Conservation (phyloP, 2,888 invertebrate species). For the Clivina fossor region DNA sequence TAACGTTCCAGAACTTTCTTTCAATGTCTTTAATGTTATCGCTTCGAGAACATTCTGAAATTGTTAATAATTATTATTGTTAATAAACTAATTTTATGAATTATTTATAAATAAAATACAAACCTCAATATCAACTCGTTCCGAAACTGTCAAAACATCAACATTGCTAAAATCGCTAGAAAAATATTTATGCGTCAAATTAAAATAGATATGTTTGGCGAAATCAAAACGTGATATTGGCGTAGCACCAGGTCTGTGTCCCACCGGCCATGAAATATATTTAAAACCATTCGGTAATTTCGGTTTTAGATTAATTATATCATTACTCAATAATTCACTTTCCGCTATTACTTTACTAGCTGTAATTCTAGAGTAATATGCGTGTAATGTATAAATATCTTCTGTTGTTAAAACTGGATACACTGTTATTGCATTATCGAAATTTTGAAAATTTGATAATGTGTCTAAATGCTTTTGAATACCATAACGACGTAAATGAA, state of each 20-base stretch:
- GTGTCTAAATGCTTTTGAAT: conserved; percentile 51
- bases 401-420: conserved; percentile 65
- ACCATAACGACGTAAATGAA: conserved; percentile 54
- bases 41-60: conserved; percentile 57
- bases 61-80: conserved; percentile 3
- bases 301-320: conserved; percentile 9
- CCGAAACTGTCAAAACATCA: conserved; percentile 64
- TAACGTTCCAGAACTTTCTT: conserved; percentile 57
- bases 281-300: conserved; percentile 20
- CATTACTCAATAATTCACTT: conserved; percentile 4
- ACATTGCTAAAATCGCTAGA: conserved; percentile 77
- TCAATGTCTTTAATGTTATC: conserved; percentile 55
- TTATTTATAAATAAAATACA: conserved; percentile 36
- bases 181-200: conserved; percentile 78
- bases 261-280: conserved; percentile 69
- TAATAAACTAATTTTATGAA: conserved; percentile 1
- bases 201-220: conserved; percentile 84
- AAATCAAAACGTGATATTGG: conserved; percentile 80
- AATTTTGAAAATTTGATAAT: conserved; percentile 52
- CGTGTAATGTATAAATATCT: conserved; percentile 70
- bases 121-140: conserved; percentile 69
- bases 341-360: conserved; percentile 15
- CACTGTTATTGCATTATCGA: conserved; percentile 64
- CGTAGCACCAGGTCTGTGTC: conserved; percentile 65
- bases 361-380: conserved; percentile 62